Evolutionary conservation across 2,113 vertebrate species (phyloP).

Genomic region (Gallinago paraguaiae): DNA sequence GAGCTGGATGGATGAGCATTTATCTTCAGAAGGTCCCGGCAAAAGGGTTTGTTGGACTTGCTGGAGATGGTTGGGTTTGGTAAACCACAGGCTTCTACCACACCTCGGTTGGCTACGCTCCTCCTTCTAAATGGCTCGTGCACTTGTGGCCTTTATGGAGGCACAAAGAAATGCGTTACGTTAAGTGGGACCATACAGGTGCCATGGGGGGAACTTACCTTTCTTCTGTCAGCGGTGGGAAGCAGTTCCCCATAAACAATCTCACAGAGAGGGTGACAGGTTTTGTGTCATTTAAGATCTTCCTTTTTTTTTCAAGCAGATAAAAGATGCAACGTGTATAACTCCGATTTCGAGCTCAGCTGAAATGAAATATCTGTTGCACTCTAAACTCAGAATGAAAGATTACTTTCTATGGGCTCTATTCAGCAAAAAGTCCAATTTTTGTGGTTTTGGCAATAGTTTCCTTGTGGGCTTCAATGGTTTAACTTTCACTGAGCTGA

Average conservation of each 20-base stretch:
- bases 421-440: slow-evolving; percentile 9
- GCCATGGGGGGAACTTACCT: not conserved
- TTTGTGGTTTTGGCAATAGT: slow-evolving; percentile 50
- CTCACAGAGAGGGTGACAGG: not conserved
- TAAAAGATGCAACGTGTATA: not conserved
- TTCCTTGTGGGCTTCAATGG: slow-evolving; percentile 43
- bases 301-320: not conserved
- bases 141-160: not conserved
- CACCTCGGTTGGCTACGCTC: not conserved
- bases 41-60: slow-evolving; percentile 28
- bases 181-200: not conserved
- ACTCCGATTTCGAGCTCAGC: not conserved
- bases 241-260: not conserved
- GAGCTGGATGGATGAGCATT: slow-evolving; percentile 76
- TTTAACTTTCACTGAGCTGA: slow-evolving; percentile 58
- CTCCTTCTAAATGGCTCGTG: not conserved
- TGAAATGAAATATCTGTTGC: slow-evolving; percentile 14
- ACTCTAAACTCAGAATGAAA: slow-evolving; percentile 19
- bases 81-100: slow-evolving; percentile 2
- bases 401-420: slow-evolving; percentile 17
- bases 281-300: not conserved
- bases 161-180: not conserved
- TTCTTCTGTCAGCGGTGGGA: not conserved
- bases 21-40: slow-evolving; percentile 68
- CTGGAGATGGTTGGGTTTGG: not conserved